Evolutionary conservation across 2,797 vertebrate species (phyloP).

Genomic region (Gastrophryne carolinensis): DNA sequence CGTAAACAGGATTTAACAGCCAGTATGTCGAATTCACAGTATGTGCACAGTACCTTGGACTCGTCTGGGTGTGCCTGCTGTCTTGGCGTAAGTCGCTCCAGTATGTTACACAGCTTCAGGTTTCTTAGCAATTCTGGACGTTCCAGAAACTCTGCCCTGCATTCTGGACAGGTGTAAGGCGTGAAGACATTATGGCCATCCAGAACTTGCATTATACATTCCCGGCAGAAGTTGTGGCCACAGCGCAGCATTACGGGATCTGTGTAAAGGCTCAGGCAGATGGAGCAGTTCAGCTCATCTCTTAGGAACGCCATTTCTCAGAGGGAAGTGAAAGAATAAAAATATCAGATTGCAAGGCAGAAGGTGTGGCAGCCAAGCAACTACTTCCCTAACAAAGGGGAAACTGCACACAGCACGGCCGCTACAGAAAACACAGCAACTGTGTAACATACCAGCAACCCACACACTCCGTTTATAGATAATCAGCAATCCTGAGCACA

Average conservation of each 20-base stretch:
- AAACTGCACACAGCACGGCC: too few relatives aligned
- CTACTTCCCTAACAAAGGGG: not conserved
- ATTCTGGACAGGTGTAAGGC: slow-evolving; percentile 65
- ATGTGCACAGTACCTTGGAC: slow-evolving; percentile 56
- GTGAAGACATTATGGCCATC: slow-evolving; percentile 1
- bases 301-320: not conserved
- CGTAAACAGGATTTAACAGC: slow-evolving; percentile 69
- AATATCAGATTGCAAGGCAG: not conserved
- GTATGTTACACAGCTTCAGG: slow-evolving; percentile 69
- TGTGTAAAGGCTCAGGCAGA: slow-evolving; percentile 7
- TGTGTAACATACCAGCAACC: too few relatives aligned
- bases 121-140: slow-evolving; percentile 62
- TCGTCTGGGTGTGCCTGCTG: not conserved
- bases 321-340: not conserved
- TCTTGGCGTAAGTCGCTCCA: slow-evolving; percentile 54
- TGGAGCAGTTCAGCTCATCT: slow-evolving; percentile 8
- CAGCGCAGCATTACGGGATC: slow-evolving; percentile 4
- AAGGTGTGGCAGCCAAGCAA: not conserved
- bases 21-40: slow-evolving; percentile 51
- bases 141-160: slow-evolving; percentile 60
- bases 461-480: too few relatives aligned
- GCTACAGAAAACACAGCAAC: too few relatives aligned
- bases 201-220: slow-evolving; percentile 61
- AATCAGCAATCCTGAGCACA: too few relatives aligned
- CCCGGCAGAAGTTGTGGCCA: slow-evolving; percentile 43